Percentiles rank a stretch among this genome's conserved stretches.
Conservation (phyloP, 2,113 vertebrate genomes). For the Spea bombifrons region DNA sequence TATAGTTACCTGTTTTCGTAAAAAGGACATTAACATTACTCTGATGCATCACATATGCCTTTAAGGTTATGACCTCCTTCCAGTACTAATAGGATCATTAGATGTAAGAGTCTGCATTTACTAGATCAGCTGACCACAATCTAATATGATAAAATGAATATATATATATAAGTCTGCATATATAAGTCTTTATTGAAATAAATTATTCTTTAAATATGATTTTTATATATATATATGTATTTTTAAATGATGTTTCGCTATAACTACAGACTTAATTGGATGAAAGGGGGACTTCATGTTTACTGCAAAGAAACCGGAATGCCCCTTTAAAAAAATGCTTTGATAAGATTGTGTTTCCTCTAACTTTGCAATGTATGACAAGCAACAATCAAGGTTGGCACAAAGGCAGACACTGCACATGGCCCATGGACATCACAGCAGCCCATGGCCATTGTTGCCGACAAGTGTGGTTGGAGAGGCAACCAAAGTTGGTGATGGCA, state of each 20-base stretch:
- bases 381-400: no score
- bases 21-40: slow-evolving; percentile 72
- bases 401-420: no score
- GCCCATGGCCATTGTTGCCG: no score
- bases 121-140: slow-evolving; percentile 71
- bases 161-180: neutral
- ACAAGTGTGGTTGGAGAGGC: no score
- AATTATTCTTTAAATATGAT: neutral
- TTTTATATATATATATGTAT: neutral
- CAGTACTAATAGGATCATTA: slow-evolving; percentile 60
- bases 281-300: no score
- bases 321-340: no score
- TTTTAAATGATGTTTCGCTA: neutral
- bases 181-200: neutral
- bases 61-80: slow-evolving; percentile 74
- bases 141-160: slow-evolving; percentile 58
- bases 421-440: no score
- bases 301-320: no score
- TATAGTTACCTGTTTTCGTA: slow-evolving; percentile 76
- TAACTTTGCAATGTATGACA: no score
- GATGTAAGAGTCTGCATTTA: slow-evolving; percentile 69
- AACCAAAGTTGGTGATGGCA: no score
- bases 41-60: slow-evolving; percentile 71
- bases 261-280: neutral
- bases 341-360: no score